phyloP scores from a whole-genome alignment of 1,140 invertebrate species.

The Eulimnadia texana region DNA sequence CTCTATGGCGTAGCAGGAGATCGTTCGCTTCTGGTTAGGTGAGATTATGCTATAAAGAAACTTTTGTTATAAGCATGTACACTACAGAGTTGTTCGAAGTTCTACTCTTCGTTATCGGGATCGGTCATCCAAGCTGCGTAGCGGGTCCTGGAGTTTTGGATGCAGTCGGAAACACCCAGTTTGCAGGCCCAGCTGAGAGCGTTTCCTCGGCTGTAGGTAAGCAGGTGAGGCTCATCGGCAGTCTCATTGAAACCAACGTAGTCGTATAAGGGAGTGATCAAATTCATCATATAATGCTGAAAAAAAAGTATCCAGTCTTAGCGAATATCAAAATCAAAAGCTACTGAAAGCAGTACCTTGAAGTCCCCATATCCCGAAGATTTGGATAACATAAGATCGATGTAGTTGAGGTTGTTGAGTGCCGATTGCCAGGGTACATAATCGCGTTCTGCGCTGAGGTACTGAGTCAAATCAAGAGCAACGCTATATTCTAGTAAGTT shows the following conservation, averaged over 20 bases:
- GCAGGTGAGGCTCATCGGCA: constrained; percentile 43
- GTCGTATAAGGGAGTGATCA: constrained; percentile 46
- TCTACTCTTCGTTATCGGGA: background rate
- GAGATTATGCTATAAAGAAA: constrained; percentile 28
- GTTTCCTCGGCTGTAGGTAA: constrained; percentile 48
- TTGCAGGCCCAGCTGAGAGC: constrained; percentile 50
- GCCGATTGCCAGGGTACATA: constrained; percentile 68
- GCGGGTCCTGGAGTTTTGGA: constrained; percentile 45
- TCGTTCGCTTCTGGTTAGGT: constrained; percentile 21
- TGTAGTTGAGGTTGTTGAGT: constrained; percentile 46
- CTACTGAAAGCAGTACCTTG: constrained; percentile 37
- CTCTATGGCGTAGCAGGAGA: constrained; percentile 62
- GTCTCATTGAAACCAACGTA: constrained; percentile 48
- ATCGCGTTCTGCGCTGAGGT: constrained; percentile 53
- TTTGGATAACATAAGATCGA: constrained; percentile 55
- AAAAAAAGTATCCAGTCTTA: background rate
- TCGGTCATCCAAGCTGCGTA: constrained; percentile 50
- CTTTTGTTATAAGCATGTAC: no score
- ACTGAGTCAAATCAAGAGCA: constrained; percentile 56
- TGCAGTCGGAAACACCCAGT: constrained; percentile 50
- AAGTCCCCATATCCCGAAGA: constrained; percentile 54
- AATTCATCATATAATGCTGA: constrained; percentile 46
- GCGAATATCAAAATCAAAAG: no score
- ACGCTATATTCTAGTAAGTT: constrained; percentile 48
- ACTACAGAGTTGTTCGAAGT: no score